Percentiles rank a stretch among this genome's conserved stretches.
Evolutionary conservation across 2,888 invertebrate genomes (phyloP).

Genomic region (Megastigmus dorsalis): DNA sequence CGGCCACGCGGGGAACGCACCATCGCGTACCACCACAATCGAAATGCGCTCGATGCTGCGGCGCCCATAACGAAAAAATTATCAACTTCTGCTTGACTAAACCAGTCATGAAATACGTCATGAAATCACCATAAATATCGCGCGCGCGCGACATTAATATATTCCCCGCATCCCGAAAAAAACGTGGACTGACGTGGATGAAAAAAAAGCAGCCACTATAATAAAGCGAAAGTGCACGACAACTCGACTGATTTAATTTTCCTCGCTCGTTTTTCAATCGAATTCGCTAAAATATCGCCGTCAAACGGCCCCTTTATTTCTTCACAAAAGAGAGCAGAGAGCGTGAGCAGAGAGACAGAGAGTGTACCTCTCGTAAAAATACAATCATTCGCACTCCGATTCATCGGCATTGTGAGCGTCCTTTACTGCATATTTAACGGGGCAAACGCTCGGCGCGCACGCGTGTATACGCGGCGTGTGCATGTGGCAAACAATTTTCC

Average conservation of each 20-base stretch:
- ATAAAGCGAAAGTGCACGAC: not conserved
- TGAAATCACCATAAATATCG: conserved; percentile 39
- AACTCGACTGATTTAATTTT: conserved; percentile 6
- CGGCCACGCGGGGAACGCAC: no score
- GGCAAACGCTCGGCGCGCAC: not conserved
- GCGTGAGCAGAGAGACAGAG: no score
- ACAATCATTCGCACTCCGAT: conserved; percentile 45
- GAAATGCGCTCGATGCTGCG: not conserved
- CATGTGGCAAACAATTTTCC: conserved; percentile 44
- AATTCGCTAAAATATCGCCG: conserved; percentile 42
- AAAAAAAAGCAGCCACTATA: no score
- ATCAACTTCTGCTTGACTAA: not conserved
- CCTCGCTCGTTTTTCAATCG: no score
- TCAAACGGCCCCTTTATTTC: not conserved
- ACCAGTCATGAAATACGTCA: not conserved
- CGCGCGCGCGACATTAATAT: not conserved
- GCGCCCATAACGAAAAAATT: not conserved
- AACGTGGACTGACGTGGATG: not conserved
- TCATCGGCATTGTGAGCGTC: conserved; percentile 31
- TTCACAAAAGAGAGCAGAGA: no score
- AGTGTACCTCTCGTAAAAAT: conserved; percentile 35
- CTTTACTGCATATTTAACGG: conserved; percentile 42
- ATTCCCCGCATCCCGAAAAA: not conserved
- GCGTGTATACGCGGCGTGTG: not conserved
- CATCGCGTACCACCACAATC: no score